Conservation (phyloP, 2,888 invertebrate species). For the Aethes cnicana region DNA sequence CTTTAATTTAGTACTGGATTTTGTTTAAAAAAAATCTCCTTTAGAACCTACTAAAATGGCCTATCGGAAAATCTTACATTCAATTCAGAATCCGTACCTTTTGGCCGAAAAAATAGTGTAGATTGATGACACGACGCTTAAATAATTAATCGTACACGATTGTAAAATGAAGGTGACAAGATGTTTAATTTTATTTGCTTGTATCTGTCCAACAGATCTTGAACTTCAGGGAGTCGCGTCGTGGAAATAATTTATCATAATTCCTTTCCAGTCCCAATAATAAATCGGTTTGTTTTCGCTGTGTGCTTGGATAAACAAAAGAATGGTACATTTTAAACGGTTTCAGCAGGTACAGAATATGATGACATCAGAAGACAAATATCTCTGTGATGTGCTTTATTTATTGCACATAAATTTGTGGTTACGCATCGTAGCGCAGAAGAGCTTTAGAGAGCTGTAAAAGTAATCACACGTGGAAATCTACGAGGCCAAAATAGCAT, state of each 20-base stretch:
- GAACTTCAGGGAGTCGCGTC: not conserved
- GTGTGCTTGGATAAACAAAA: not conserved
- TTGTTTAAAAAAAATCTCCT: too few relatives aligned
- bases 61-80: too few relatives aligned
- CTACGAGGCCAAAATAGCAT: constrained; percentile 7
- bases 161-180: too few relatives aligned
- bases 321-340: not conserved
- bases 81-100: too few relatives aligned
- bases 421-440: not conserved
- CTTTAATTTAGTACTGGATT: too few relatives aligned
- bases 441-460: constrained; percentile 1
- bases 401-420: not conserved
- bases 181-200: too few relatives aligned
- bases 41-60: too few relatives aligned
- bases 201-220: not conserved
- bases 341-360: not conserved
- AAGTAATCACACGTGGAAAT: constrained; percentile 11
- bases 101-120: too few relatives aligned
- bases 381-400: not conserved
- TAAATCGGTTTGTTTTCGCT: constrained; percentile 12
- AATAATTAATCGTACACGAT: too few relatives aligned
- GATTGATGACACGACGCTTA: too few relatives aligned
- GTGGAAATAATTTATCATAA: constrained; percentile 5
- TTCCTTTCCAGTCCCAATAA: constrained; percentile 4
- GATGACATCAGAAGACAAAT: not conserved